Evolutionary conservation across 2,888 invertebrate genomes (phyloP), one percentile per base, ranked within the genome.

Genomic region (Perithous albicinctus): DNA sequence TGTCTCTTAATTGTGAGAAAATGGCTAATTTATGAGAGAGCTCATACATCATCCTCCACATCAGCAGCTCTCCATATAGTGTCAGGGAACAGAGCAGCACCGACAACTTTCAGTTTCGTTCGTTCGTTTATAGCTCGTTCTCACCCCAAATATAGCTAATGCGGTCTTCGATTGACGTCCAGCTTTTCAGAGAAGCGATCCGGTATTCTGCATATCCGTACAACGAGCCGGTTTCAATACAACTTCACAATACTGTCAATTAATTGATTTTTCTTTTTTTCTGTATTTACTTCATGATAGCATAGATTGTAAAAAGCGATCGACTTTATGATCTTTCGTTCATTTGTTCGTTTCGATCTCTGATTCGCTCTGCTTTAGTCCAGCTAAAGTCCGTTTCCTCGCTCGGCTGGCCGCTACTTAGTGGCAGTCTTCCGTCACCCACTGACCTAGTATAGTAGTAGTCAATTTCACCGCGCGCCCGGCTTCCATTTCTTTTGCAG

Each of bases 381-480:
- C 26, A 56, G 35, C 38, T n/a, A n/a, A n/a, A n/a, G n/a, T n/a
- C 3, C 46, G 12, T 73, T 26, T 20, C 8, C 15, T n/a, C 41
- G 51, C 38, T 51, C 35, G 26, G 48, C 12, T 48, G 64, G 56
- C 43, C 56, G 54, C 29, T 15, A 48, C 32, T 61, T 23, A 38
- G 63, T 64, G 41, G 23, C 80, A 84, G 83, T 61, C 82, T 85
- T 86, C 83, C 79, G 84, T 90, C 87, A 87, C 90, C 89, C 87
- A 89, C 89, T 90, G 88, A 90, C 90, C 90, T 86, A 90, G 85
- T 80, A 82, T 82, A 70, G 38, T 35, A 87, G 84, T 51, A 86
- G 75, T 87, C 84, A 90, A 89, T 90, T 90, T 90, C 89, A 88
- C 89, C 82, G 64, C 20, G 67, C 63, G 84, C 84, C 77, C 64